Evolutionary conservation across 2,888 invertebrate species (phyloP).

Genomic region (Palloptera scutellata): DNA sequence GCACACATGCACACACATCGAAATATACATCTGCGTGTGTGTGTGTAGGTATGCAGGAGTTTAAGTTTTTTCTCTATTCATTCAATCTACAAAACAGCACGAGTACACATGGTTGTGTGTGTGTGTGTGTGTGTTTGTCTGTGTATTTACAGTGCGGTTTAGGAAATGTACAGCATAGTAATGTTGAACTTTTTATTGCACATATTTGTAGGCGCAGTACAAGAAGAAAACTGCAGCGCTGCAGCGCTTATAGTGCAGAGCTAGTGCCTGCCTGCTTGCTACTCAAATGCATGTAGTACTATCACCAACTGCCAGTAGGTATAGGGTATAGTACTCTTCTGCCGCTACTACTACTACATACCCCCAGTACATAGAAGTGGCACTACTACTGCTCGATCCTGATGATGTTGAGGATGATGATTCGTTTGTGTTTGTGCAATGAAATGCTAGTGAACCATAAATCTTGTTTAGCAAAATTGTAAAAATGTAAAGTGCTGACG

Average conservation of each 20-base stretch:
- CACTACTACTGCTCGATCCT: background rate
- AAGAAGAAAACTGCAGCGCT: constrained; percentile 12
- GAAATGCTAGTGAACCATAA: constrained; percentile 46
- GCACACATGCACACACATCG: too few species aligned
- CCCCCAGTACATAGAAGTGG: too few species aligned
- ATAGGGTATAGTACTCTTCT: background rate
- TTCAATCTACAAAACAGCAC: background rate
- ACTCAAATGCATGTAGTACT: constrained; percentile 17
- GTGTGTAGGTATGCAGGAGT: too few species aligned
- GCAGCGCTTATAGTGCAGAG: background rate
- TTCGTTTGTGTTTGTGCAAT: constrained; percentile 24
- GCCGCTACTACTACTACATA: background rate
- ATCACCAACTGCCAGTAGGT: too few species aligned
- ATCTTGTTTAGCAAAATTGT: constrained; percentile 47
- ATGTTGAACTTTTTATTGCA: constrained; percentile 40
- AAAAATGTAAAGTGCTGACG: constrained; percentile 38
- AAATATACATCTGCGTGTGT: too few species aligned
- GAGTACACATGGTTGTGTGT: too few species aligned
- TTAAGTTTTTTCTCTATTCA: background rate
- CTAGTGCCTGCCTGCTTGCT: constrained; percentile 8
- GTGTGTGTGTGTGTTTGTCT: constrained; percentile 1
- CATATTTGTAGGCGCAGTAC: constrained; percentile 41
- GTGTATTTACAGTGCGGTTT: constrained; percentile 17
- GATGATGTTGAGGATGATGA: background rate
- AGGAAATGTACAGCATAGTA: constrained; percentile 40